These are phyloP conservation scores for Cantharis lateralis DNA, from an alignment of 2,888 invertebrate species.

Conservation along the genomic window DNA sequence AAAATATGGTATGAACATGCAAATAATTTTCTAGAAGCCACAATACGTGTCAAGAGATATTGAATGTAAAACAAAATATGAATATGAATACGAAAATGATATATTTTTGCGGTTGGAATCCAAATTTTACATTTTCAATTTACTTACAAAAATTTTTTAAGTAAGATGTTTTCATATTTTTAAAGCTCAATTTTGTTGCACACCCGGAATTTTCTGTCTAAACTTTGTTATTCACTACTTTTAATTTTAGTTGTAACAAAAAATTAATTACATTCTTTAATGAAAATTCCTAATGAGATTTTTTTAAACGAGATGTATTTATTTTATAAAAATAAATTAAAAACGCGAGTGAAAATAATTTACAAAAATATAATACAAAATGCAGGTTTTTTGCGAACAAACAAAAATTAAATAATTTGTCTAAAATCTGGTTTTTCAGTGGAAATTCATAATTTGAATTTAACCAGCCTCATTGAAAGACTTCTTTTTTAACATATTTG, in stretches of 20 bases:
- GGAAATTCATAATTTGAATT: no score
- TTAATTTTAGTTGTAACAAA: background rate
- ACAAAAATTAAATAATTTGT: no score
- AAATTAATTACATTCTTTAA: background rate
- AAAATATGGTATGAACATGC: background rate
- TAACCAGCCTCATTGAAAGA: no score
- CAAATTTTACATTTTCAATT: background rate
- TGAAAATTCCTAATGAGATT: background rate
- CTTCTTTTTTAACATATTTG: background rate
- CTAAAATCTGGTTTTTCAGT: background rate
- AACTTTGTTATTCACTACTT: background rate
- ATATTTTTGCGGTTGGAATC: background rate
- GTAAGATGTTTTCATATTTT: background rate
- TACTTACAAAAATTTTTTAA: background rate
- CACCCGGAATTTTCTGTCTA: background rate
- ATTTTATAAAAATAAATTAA: background rate
- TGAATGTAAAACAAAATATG: background rate
- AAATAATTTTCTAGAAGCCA: background rate
- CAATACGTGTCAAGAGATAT: background rate
- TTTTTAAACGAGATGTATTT: background rate
- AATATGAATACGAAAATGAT: background rate
- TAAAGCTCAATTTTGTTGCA: background rate
- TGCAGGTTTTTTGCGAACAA: no score
- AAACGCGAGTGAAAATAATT: background rate
- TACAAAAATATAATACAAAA: background rate